Conservation (phyloP, 2,797 vertebrate species). For the Onychomys leucogaster region DNA sequence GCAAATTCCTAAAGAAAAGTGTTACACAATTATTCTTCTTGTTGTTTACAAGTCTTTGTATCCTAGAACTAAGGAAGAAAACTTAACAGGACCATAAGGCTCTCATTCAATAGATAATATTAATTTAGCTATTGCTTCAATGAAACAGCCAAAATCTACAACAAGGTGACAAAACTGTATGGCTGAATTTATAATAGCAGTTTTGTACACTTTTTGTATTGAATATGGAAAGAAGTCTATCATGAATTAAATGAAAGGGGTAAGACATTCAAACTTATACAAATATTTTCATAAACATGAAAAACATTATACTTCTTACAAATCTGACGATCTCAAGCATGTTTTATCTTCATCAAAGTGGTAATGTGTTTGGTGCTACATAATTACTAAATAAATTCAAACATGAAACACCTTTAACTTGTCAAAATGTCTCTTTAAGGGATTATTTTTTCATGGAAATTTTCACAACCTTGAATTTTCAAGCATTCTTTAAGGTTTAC, state of each 20-base stretch:
- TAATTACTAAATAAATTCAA: not conserved
- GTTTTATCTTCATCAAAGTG: not conserved
- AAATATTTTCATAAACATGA: not conserved
- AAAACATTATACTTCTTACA: not conserved
- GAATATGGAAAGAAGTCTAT: not conserved
- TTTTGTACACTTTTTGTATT: not conserved
- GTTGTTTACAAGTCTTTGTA: not conserved
- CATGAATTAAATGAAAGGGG: not conserved
- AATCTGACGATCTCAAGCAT: not conserved
- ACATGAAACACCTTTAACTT: not conserved
- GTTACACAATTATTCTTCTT: not conserved
- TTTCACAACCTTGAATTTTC: not conserved
- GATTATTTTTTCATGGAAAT: not conserved
- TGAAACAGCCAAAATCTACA: not conserved
- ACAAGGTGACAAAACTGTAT: not conserved
- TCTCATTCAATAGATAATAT: not conserved
- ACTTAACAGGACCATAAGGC: not conserved
- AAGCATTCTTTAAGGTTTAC: not conserved
- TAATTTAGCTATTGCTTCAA: not conserved
- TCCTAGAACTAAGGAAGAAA: not conserved
- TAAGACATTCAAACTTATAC: not conserved
- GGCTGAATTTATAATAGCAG: fast-evolving
- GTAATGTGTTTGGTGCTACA: not conserved
- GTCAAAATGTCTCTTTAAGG: not conserved
- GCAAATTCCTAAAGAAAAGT: not conserved